Percentiles rank a stretch among this genome's conserved stretches.
These are phyloP conservation scores for Philhelius pedissequus DNA, from an alignment of 2,888 invertebrate genomes.

Conservation along the genomic window DNA sequence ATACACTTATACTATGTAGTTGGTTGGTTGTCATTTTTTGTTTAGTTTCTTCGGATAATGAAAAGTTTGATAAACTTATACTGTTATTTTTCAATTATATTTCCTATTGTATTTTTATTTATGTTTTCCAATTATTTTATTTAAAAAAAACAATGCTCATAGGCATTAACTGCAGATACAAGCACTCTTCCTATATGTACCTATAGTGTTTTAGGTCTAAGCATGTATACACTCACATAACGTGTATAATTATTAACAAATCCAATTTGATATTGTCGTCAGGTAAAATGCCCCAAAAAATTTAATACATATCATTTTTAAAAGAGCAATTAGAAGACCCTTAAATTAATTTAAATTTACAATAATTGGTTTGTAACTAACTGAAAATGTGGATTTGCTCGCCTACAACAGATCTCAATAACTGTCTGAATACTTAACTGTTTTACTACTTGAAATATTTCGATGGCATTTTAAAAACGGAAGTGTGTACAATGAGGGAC, in stretches of 20 bases:
- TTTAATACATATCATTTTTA: background rate
- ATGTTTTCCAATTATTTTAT: too few species aligned
- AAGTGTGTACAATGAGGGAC: slow-evolving; percentile 61
- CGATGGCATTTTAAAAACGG: slow-evolving; percentile 47
- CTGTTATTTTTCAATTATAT: too few species aligned
- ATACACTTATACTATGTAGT: too few species aligned
- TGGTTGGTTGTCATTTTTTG: too few species aligned
- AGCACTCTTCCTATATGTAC: too few species aligned
- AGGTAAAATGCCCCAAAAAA: background rate
- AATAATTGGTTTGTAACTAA: slow-evolving; percentile 46
- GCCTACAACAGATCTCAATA: background rate
- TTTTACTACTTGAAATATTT: slow-evolving; percentile 24
- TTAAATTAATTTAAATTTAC: slow-evolving; percentile 32
- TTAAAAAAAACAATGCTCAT: too few species aligned
- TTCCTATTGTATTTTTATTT: too few species aligned
- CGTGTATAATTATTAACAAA: slow-evolving; percentile 25
- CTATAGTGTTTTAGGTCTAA: too few species aligned
- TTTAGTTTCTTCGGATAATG: too few species aligned
- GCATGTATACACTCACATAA: too few species aligned
- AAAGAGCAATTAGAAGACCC: slow-evolving; percentile 24
- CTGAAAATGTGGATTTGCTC: background rate
- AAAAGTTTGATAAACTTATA: too few species aligned
- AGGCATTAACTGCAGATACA: too few species aligned
- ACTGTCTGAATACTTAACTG: slow-evolving; percentile 15
- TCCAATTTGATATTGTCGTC: slow-evolving; percentile 3